Base-by-base conservation (phyloP, 2,113 vertebrate genomes). In the Himantopus leucocephalus region DNA sequence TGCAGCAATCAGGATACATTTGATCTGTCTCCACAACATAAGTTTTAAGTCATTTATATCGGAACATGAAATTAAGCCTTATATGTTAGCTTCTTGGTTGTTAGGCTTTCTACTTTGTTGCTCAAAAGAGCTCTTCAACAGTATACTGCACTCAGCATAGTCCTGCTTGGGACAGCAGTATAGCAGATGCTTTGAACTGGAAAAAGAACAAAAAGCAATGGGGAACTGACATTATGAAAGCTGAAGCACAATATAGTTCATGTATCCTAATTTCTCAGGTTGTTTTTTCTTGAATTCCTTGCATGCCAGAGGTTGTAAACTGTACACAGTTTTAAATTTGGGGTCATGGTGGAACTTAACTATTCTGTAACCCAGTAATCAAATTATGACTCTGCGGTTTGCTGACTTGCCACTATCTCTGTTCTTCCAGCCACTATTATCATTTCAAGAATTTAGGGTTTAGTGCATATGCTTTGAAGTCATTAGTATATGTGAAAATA, bases 371-470 rank as follows among this genome's bases (percentile, higher is more conserved):
- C 45, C 67, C 55, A 80, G 62, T 68, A 79, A 73, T 92, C 71
- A 93, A 85, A 83, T 92, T 85, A 90, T 79, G 63, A 86, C 63
- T 76, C 78, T 74, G 79, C 76, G 92, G 63, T 80, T 94, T 94
- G 79, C 88, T 94, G 85, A 94, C 45, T 90, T 95, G 83, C 72
- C 79, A 48, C 71, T 85, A 18, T 83, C 4, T 2, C 48, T 88
- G 60, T 78, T 85, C 47, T 73, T 79, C 41, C 66, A 79, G 39
- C 45, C 71, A 74, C 79, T 83, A 13, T 70, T 78, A 73, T 41
- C 1, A 60, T 90, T 90, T 86, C 72, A 77, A 66, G 75, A 94
- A 77, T 86, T 43, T 63, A 10, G 21, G 75, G 71, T 70, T 92
- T 73, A 53, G 58, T 73, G 41, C 15, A 32, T 66, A 10, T 29